phyloP scores from a whole-genome alignment of 2,888 invertebrate genomes.

The Philereme transversata region DNA sequence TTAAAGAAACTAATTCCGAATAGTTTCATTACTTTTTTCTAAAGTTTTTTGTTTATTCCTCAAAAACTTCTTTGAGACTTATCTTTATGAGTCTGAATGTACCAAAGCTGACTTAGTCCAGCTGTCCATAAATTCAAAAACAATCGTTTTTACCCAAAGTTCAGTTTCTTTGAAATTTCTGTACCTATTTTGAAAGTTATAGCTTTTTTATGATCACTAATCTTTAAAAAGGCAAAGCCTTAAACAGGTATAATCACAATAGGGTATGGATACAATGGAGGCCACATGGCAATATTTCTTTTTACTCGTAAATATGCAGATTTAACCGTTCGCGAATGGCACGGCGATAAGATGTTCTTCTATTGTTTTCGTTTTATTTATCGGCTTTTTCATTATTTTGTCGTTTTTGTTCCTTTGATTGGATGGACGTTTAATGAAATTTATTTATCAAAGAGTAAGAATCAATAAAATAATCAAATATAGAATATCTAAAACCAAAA shows the following conservation, averaged over 20 bases:
- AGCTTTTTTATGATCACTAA: conserved; percentile 68
- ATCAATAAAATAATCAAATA: too few species aligned
- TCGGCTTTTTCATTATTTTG: conserved; percentile 19
- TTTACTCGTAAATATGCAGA: conserved; percentile 67
- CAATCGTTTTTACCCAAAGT: conserved; percentile 38
- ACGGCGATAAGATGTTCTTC: conserved; percentile 53
- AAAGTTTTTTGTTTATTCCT: not conserved
- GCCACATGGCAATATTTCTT: conserved; percentile 73
- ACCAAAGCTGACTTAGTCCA: not conserved
- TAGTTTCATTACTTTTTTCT: not conserved
- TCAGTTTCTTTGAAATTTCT: conserved; percentile 55
- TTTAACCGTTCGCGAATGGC: conserved; percentile 66
- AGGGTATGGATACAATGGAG: conserved; percentile 70
- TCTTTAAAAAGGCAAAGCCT: conserved; percentile 62
- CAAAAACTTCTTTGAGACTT: not conserved
- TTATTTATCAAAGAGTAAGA: not conserved
- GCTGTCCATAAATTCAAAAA: not conserved
- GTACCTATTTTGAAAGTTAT: conserved; percentile 66
- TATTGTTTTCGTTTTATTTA: conserved; percentile 39
- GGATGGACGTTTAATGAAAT: conserved; percentile 7
- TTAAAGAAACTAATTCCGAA: too few species aligned
- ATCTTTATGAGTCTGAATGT: not conserved
- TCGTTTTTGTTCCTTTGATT: conserved; percentile 11
- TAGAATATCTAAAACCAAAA: too few species aligned
- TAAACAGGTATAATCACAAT: conserved; percentile 74